Percentiles rank a stretch among this genome's conserved stretches.
Conservation (phyloP, 2,113 vertebrate species). For the Chitala chitala region DNA sequence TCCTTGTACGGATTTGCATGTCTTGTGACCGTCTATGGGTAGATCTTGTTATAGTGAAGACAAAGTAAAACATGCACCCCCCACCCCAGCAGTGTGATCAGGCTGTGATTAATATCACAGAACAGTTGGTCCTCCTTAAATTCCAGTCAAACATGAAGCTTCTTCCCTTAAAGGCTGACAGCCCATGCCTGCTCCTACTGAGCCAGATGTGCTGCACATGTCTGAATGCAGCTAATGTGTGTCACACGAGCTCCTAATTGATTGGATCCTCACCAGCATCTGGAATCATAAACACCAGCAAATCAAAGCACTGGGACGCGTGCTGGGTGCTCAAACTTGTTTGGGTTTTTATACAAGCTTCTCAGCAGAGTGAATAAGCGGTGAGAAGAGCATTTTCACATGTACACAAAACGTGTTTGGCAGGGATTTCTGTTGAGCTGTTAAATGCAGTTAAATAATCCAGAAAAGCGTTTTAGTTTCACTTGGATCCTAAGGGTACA, state of each 20-base stretch:
- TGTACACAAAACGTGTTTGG: too few relatives aligned
- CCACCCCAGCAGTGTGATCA: too few relatives aligned
- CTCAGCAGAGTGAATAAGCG: background rate
- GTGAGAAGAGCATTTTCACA: background rate
- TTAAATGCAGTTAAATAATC: background rate
- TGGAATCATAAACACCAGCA: background rate
- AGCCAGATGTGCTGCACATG: constrained; percentile 3
- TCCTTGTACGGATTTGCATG: too few relatives aligned
- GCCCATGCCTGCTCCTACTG: background rate
- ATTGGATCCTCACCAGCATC: background rate
- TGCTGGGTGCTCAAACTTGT: background rate
- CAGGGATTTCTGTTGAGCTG: background rate
- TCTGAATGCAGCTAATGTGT: background rate
- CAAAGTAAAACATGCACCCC: too few relatives aligned
- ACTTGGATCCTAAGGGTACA: too few relatives aligned
- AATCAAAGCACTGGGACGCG: background rate
- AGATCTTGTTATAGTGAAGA: too few relatives aligned
- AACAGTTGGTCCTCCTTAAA: too few relatives aligned
- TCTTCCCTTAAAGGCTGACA: background rate
- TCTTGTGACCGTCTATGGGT: too few relatives aligned
- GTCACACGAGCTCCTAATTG: constrained; percentile 11
- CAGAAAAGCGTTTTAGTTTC: background rate
- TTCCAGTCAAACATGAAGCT: background rate
- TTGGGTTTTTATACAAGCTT: constrained; percentile 4
- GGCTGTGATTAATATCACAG: too few relatives aligned